phyloP scores from a whole-genome alignment of 2,797 vertebrate species.

The Harpagifer antarcticus region DNA sequence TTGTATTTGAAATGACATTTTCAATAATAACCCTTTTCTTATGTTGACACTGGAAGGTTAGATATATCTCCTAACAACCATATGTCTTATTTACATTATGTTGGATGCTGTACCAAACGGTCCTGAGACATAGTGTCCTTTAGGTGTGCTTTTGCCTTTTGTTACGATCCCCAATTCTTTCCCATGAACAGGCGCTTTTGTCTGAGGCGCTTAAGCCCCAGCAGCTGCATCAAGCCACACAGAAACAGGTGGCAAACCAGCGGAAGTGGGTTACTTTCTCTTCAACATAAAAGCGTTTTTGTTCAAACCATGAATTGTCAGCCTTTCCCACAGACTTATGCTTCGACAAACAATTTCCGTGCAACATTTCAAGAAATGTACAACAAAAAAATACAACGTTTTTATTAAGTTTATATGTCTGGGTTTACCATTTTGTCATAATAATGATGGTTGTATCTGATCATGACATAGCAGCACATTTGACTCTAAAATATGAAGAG shows the following conservation, averaged over 20 bases:
- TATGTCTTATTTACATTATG: background rate
- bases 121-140: background rate
- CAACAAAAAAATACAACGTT: background rate
- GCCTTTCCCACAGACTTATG: background rate
- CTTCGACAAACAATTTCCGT: background rate
- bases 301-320: too few relatives aligned
- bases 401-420: background rate
- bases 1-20: background rate
- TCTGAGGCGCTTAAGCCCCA: conserved; percentile 68
- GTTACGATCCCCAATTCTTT: conserved; percentile 50
- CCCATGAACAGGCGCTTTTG: conserved; percentile 75
- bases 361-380: background rate
- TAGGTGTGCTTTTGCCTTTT: conserved; percentile 55
- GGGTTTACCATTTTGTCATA: background rate
- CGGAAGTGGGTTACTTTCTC: conserved; percentile 22
- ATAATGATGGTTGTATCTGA: background rate
- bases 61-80: background rate
- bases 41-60: background rate
- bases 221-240: too few relatives aligned
- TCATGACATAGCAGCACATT: background rate
- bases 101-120: background rate
- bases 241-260: rapidly evolving
- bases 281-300: conserved; percentile 57
- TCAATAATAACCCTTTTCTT: background rate
- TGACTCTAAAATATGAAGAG: background rate